phyloP scores from a whole-genome alignment of 2,113 vertebrate genomes.

The Potamarius usumacintae region DNA sequence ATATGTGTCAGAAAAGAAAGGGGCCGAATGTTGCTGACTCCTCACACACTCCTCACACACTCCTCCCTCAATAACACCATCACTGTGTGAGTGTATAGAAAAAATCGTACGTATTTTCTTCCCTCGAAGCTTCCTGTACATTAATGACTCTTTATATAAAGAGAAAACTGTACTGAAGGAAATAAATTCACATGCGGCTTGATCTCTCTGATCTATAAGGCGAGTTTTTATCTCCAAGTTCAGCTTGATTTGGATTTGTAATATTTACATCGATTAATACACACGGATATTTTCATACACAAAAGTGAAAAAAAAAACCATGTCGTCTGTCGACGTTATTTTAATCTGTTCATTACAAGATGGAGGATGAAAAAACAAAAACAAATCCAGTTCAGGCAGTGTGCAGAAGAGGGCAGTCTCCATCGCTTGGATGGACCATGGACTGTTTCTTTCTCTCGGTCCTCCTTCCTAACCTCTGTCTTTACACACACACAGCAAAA shows the following conservation, averaged over 20 bases:
- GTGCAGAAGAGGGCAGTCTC: constrained; percentile 80
- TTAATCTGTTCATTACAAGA: constrained; percentile 36
- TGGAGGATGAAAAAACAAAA: constrained; percentile 40
- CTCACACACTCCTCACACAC: constrained; percentile 35
- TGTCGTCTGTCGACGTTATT: background rate
- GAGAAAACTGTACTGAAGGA: background rate
- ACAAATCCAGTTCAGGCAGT: constrained; percentile 55
- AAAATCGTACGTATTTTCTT: background rate
- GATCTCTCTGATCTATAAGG: background rate
- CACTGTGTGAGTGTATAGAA: background rate
- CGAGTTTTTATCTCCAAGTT: background rate
- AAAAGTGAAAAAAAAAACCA: background rate
- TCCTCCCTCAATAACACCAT: constrained; percentile 42
- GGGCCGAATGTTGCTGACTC: constrained; percentile 10
- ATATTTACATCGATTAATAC: background rate
- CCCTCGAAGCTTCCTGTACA: background rate
- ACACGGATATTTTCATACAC: background rate
- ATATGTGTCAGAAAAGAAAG: constrained; percentile 27
- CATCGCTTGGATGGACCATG: constrained; percentile 58
- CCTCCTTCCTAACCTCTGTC: constrained; percentile 39
- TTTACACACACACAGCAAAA: constrained; percentile 37
- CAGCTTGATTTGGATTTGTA: background rate
- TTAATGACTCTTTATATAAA: background rate
- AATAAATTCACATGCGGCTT: too few relatives aligned
- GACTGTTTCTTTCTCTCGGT: constrained; percentile 36